phyloP scores from a whole-genome alignment of 2,113 vertebrate species.

The Steatornis caripensis region DNA sequence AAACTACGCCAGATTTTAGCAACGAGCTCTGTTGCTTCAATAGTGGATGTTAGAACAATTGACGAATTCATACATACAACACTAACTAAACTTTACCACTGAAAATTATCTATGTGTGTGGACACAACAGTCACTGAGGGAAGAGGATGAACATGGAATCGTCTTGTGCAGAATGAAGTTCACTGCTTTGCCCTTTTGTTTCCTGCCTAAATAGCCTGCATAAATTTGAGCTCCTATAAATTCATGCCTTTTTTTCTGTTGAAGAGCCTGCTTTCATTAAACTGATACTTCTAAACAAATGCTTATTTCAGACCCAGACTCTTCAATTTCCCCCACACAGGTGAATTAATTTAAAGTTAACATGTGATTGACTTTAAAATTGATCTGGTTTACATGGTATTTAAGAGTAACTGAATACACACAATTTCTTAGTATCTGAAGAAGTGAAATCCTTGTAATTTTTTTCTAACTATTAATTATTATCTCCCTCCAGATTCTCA shows the following conservation, averaged over 20 bases:
- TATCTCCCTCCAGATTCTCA: background rate
- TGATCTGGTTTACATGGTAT: background rate
- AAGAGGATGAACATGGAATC: background rate
- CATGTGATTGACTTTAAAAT: background rate
- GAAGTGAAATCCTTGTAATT: background rate
- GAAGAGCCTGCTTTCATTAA: conserved; percentile 21
- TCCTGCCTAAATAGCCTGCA: background rate
- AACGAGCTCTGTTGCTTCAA: background rate
- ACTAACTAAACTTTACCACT: background rate
- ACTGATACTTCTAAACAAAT: background rate
- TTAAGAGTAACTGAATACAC: background rate
- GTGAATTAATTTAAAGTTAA: background rate
- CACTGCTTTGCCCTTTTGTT: background rate
- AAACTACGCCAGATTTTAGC: background rate
- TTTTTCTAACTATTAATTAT: background rate
- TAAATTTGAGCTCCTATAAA: background rate
- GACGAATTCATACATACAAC: background rate
- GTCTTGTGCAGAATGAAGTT: background rate
- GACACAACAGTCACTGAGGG: background rate
- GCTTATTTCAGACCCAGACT: background rate
- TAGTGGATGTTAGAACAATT: background rate
- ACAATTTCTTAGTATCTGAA: background rate
- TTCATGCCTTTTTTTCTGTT: background rate
- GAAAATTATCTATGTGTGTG: background rate
- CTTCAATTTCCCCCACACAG: background rate